A percentile compares a stretch with the other conserved stretches of the same genome.
These are phyloP conservation scores for Ostrea denselamellosa DNA, from an alignment of 1,140 invertebrate species.

Conservation along the genomic window DNA sequence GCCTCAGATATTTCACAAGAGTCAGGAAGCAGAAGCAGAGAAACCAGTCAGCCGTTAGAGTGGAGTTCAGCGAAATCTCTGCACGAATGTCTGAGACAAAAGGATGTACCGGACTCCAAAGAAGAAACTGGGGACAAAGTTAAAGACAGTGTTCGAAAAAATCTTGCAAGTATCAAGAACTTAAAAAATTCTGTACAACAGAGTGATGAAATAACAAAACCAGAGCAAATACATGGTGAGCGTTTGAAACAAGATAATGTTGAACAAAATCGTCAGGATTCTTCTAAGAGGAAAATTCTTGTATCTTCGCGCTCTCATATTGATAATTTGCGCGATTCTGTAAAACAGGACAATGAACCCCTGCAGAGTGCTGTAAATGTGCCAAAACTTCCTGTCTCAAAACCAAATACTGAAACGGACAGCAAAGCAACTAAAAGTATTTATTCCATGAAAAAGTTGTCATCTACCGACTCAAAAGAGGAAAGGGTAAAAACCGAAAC, in stretches of 20 bases:
- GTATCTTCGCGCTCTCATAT: slow-evolving; percentile 28
- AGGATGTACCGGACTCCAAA: background rate
- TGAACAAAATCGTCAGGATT: slow-evolving; percentile 13
- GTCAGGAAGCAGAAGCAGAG: background rate
- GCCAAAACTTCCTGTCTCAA: slow-evolving; percentile 19
- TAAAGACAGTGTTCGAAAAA: background rate
- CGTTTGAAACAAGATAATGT: slow-evolving; percentile 16
- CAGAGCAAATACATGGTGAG: background rate
- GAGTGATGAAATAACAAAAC: background rate
- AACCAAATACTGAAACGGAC: background rate
- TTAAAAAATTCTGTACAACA: slow-evolving; percentile 26
- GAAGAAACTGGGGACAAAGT: background rate
- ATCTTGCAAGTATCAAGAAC: background rate
- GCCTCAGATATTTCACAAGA: slow-evolving; percentile 18
- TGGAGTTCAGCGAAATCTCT: slow-evolving; percentile 5
- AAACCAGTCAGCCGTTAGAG: background rate
- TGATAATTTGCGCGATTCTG: slow-evolving; percentile 29
- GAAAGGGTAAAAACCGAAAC: background rate
- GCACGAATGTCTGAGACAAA: background rate
- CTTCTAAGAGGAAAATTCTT: slow-evolving; percentile 22
- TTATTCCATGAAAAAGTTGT: background rate
- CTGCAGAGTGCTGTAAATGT: background rate
- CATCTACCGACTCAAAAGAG: background rate
- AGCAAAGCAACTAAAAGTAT: slow-evolving; percentile 5
- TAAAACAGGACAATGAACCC: slow-evolving; percentile 4